Percentiles rank a stretch among this genome's conserved stretches.
phyloP scores from a whole-genome alignment of 2,888 invertebrate genomes.

The Therioaphis trifolii region DNA sequence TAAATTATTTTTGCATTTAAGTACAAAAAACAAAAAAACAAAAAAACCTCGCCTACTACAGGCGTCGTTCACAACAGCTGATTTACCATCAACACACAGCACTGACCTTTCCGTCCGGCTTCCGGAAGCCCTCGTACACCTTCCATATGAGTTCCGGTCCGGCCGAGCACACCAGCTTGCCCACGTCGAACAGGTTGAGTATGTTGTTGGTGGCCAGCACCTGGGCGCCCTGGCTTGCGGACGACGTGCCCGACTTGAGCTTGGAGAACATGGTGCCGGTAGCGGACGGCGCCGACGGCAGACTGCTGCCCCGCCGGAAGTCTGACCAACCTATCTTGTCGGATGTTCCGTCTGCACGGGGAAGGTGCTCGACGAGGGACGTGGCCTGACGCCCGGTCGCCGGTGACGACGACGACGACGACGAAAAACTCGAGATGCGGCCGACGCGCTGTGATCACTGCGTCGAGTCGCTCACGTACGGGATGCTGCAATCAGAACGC shows the following conservation, averaged over 20 bases:
- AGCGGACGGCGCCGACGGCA: slow-evolving; percentile 66
- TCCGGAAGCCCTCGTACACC: slow-evolving; percentile 88
- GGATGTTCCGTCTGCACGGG: neutral
- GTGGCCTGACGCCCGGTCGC: no score
- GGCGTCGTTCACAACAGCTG: no score
- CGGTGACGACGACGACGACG: no score
- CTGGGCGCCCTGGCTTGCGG: slow-evolving; percentile 65
- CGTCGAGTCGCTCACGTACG: no score
- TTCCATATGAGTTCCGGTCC: slow-evolving; percentile 94
- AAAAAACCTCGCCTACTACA: no score
- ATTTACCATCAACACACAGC: no score
- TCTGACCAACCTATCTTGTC: slow-evolving; percentile 61
- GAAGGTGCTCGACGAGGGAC: no score
- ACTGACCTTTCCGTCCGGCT: slow-evolving; percentile 89
- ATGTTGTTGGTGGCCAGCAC: slow-evolving; percentile 83
- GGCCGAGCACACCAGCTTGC: slow-evolving; percentile 81
- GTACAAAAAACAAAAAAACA: no score
- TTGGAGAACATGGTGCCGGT: slow-evolving; percentile 79
- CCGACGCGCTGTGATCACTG: no score
- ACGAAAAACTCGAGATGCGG: no score
- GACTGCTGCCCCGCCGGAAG: slow-evolving; percentile 61
- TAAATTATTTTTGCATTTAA: no score
- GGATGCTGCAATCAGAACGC: no score
- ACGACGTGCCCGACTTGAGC: slow-evolving; percentile 75
- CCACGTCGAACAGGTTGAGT: slow-evolving; percentile 86